Evolutionary conservation across 2,888 invertebrate genomes (phyloP).

Genomic region (Orgyia antiqua): DNA sequence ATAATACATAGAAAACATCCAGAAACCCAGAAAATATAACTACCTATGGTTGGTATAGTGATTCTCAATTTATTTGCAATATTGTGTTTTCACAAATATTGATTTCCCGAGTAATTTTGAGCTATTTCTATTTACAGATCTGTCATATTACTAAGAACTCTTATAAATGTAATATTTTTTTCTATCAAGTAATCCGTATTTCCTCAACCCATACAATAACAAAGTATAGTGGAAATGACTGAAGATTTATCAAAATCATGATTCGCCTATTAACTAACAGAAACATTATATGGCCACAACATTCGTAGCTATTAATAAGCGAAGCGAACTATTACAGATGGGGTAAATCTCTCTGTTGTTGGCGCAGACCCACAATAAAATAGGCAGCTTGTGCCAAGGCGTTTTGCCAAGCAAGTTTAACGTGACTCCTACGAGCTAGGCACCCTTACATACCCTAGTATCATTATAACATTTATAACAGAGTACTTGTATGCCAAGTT

Average conservation of each 20-base stretch:
- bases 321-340: slow-evolving; percentile 46
- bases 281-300: slow-evolving; percentile 45
- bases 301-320: slow-evolving; percentile 51
- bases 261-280: slow-evolving; percentile 43
- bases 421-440: slow-evolving; percentile 22
- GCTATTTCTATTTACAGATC: too few relatives aligned
- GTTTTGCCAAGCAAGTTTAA: slow-evolving; percentile 57
- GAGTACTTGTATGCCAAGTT: too few relatives aligned
- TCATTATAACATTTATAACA: too few relatives aligned
- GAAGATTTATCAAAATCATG: slow-evolving; percentile 45
- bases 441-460: slow-evolving; percentile 17
- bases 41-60: too few relatives aligned
- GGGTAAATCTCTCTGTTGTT: slow-evolving; percentile 55
- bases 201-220: background rate
- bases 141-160: too few relatives aligned
- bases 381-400: slow-evolving; percentile 55
- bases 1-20: too few relatives aligned
- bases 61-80: too few relatives aligned
- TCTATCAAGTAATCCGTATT: too few relatives aligned
- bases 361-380: slow-evolving; percentile 56
- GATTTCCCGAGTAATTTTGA: too few relatives aligned
- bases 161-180: too few relatives aligned
- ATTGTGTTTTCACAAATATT: too few relatives aligned
- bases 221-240: slow-evolving; percentile 20
- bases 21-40: too few relatives aligned